Evolutionary conservation across 1,140 invertebrate genomes (phyloP), one percentile per base, ranked within the genome.

Genomic region (Bombus superbus): DNA sequence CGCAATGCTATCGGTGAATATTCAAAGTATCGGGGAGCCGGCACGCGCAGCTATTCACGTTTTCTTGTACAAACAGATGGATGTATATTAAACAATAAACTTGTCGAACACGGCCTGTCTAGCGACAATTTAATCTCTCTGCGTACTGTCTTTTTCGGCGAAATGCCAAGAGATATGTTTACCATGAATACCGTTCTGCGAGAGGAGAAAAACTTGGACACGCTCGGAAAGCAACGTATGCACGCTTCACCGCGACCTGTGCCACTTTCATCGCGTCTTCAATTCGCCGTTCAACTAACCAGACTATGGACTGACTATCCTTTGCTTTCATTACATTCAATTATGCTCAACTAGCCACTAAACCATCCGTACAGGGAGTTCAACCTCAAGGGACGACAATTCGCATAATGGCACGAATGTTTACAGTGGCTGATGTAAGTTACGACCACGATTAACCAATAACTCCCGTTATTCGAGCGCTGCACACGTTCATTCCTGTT

Each of bases 241-340:
- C 15, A 64, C 78, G 71, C 72, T 77, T 86, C 57, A 72, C 57
- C 85, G 28, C 15, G 40, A 22, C 22, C 40, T 68, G 85, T 83
- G 66, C 81, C 28, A 86, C 85, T 86, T 86, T 86, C 81, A 4
- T 84, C 28, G 32, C 42, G 25, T 62, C 53, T 71, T 62, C 28
- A 28, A 73, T 47, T 38, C 73, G 1, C 38, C 62, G 32, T 62
- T 57, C 53, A 8, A 69, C 28, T 53, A 40, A 53, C 44, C 10
- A 66, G 15, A 68, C 59, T 25, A 35, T 18, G 25, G 22, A 28
- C 42, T 4, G 6, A 15, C 53, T 40, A 62, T 75, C 32, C 62
- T 22, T 73, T 75, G 57, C 35, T 78, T 83, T 83, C 74, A 38
- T 83, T 35, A 38, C 35, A 72, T 85, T 72, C 74, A 83, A 78